Base-by-base conservation (phyloP, 2,797 vertebrate species). In the Platalea minor region DNA sequence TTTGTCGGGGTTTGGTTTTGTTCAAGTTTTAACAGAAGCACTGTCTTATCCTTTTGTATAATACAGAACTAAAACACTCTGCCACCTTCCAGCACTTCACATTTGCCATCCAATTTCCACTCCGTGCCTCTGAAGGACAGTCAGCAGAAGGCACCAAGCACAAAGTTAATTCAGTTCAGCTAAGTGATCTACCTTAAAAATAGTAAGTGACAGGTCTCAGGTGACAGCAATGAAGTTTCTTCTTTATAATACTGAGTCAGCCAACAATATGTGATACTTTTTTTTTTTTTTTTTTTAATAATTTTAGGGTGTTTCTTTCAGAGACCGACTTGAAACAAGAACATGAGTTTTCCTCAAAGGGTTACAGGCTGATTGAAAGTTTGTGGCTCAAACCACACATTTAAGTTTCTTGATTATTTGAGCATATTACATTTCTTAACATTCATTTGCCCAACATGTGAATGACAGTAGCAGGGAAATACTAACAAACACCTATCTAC, bases 401-500 rank as follows among this genome's bases (percentile, higher is more conserved):
- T 57, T 35, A 24, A 83, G 7, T 69, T 73, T n/a, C 19, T 57
- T n/a, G 10, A 54, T 69, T 45, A 43, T 50, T 70, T 48, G 11
- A 64, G 23, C 2, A 2, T 67, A 45, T 60, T 29, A 19, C 18
- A 72, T 72, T 67, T 20, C 50, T 64, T 63, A 51, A n/a, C 3
- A 3, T 37, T 48, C 7, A 3, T 45, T 81, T 92, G 19, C 28
- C 41, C 2, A 5, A 70, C 9, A 5, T 0, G 1, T 64, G 17
- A 60, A 41, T 7, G 26, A n/a, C 6, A 8, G 10, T 13, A 70
- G 12, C 17, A 48, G 7, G 37, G 59, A 91, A 91, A 79, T 54
- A n/a, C 23, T n/a, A 24, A 83, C 56, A 59, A 56, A 68, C 20
- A 37, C 46, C 11, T 20, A 41, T 11, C 63, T 39, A 33, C 56